A percentile compares a stretch with the other conserved stretches of the same genome.
Conservation (phyloP, 30 jellyfish, hydroid and myxozoan genomes). For the Sanderia malayensis region DNA sequence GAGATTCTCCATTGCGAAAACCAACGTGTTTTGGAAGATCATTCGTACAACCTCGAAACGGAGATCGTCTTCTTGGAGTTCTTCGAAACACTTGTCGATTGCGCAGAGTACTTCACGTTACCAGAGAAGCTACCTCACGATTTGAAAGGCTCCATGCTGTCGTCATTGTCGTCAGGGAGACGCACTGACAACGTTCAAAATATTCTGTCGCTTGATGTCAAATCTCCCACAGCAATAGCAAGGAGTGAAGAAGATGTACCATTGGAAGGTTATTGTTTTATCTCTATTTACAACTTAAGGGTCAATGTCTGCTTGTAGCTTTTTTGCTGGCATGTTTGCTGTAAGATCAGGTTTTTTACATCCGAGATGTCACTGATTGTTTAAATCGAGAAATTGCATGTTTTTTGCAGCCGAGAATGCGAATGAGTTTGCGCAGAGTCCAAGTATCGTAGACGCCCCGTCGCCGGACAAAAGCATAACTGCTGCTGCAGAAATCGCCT, state of each 20-base stretch:
- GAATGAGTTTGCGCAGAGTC: constrained; percentile 17
- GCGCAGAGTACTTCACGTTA: constrained; percentile 38
- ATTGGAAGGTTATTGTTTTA: constrained; percentile 1
- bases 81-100: constrained; percentile 54
- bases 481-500: constrained; percentile 13
- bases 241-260: constrained; percentile 22
- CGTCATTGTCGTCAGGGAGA: too few relatives aligned
- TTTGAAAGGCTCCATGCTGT: neutral
- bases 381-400: too few relatives aligned
- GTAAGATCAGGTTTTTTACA: too few relatives aligned
- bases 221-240: constrained; percentile 30
- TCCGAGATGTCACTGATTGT: too few relatives aligned
- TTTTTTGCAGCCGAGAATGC: neutral
- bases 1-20: constrained; percentile 49
- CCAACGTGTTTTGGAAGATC: constrained; percentile 36
- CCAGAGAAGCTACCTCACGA: constrained; percentile 6
- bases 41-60: constrained; percentile 48
- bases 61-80: constrained; percentile 73
- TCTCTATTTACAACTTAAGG: too few relatives aligned
- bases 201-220: constrained; percentile 10
- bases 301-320: too few relatives aligned
- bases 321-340: too few relatives aligned
- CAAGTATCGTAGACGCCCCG: constrained; percentile 3
- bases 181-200: neutral
- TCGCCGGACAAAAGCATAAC: constrained; percentile 44